Percentiles rank a stretch among this genome's conserved stretches.
phyloP scores from a whole-genome alignment of 2,113 vertebrate genomes.

The Aegithalos caudatus region DNA sequence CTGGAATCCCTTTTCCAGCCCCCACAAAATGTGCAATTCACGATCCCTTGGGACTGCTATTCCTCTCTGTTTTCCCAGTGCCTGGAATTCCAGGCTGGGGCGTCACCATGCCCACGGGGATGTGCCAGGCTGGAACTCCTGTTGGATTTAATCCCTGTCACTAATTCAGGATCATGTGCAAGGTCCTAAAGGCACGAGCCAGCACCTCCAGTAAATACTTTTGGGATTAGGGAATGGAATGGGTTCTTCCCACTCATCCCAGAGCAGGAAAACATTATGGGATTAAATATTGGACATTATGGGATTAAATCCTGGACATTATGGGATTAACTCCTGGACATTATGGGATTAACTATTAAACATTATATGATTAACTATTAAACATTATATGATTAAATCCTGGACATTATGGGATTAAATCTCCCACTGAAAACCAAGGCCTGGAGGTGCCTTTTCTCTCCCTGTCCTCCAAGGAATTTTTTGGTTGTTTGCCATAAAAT shows the following conservation, averaged over 20 bases:
- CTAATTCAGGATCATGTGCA: not conserved
- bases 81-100: not conserved
- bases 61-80: not conserved
- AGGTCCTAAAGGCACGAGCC: not conserved
- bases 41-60: not conserved
- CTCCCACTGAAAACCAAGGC: not conserved
- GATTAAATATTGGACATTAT: not conserved
- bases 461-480: not conserved
- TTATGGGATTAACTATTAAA: no score
- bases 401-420: not conserved
- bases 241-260: not conserved
- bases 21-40: not conserved
- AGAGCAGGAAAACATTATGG: not conserved
- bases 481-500: not conserved
- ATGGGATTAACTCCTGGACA: not conserved
- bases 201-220: not conserved
- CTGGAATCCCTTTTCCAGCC: not conserved
- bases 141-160: not conserved
- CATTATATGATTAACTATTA: no score
- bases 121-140: not conserved
- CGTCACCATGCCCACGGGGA: not conserved
- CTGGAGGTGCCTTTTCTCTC: not conserved
- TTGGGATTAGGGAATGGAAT: not conserved
- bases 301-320: not conserved
- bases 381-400: no score